Evolutionary conservation across 2,888 invertebrate species (phyloP).

Genomic region (Agrochola circellaris): DNA sequence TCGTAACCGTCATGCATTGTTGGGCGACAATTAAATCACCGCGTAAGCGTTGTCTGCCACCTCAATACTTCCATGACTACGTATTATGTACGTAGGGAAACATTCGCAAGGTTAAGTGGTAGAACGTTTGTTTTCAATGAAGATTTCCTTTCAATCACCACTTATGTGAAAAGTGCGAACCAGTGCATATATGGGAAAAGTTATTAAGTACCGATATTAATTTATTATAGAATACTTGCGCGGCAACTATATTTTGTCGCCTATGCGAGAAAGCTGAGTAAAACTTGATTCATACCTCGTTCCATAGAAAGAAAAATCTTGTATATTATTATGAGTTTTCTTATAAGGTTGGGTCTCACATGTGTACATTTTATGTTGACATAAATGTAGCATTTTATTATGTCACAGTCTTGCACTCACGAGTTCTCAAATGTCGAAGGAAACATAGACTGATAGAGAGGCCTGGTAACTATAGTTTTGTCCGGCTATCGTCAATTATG

Average conservation of each 20-base stretch:
- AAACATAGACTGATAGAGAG: neutral
- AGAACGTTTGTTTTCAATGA: slow-evolving; percentile 9
- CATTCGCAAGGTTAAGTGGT: slow-evolving; percentile 35
- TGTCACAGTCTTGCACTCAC: neutral
- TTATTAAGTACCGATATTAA: slow-evolving; percentile 9
- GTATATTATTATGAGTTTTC: slow-evolving; percentile 28
- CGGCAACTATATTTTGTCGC: slow-evolving; percentile 5
- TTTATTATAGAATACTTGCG: slow-evolving; percentile 26
- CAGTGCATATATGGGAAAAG: slow-evolving; percentile 7
- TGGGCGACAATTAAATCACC: slow-evolving; percentile 61
- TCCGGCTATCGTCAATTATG: neutral
- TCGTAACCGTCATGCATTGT: slow-evolving; percentile 72
- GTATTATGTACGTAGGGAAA: slow-evolving; percentile 32
- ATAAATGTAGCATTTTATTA: neutral
- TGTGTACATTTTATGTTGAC: neutral
- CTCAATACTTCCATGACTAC: slow-evolving; percentile 49
- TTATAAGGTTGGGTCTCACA: slow-evolving; percentile 6
- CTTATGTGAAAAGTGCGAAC: neutral
- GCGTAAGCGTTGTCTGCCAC: slow-evolving; percentile 37
- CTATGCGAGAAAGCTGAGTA: slow-evolving; percentile 41
- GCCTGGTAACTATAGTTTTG: no score
- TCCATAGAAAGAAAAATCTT: slow-evolving; percentile 20
- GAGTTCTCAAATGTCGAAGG: neutral
- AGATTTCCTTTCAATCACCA: neutral
- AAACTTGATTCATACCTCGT: slow-evolving; percentile 37